Evolutionary conservation across 2,113 vertebrate species (phyloP).

Genomic region (Barnardius zonarius): DNA sequence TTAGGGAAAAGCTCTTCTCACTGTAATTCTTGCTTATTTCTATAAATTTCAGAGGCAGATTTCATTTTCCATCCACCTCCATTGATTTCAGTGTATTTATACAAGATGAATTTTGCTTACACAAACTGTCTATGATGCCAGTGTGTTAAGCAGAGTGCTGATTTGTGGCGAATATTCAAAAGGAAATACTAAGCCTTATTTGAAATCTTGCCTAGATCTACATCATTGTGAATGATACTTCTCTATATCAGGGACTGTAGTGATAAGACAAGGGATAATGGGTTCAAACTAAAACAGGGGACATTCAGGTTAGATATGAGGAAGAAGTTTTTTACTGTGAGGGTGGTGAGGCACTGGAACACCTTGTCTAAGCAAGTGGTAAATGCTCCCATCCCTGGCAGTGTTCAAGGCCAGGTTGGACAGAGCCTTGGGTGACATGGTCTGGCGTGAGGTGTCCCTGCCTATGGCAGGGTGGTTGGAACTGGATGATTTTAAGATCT

Average conservation of each 20-base stretch:
- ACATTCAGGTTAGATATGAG: background rate
- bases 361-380: background rate
- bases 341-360: background rate
- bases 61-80: background rate
- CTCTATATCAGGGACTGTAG: background rate
- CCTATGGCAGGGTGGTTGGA: background rate
- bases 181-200: background rate
- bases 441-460: background rate
- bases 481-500: background rate
- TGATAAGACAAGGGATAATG: background rate
- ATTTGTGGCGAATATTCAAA: background rate
- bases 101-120: background rate
- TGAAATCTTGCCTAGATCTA: background rate
- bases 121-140: background rate
- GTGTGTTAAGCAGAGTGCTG: background rate
- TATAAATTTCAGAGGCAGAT: background rate
- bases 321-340: background rate
- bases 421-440: background rate
- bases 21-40: background rate
- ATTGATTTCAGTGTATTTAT: background rate
- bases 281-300: background rate
- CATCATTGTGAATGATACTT: accelerated
- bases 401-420: background rate
- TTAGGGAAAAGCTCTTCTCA: background rate
- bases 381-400: background rate